phyloP scores from a whole-genome alignment of 2,797 vertebrate genomes.

The Phalanger gymnotis region DNA sequence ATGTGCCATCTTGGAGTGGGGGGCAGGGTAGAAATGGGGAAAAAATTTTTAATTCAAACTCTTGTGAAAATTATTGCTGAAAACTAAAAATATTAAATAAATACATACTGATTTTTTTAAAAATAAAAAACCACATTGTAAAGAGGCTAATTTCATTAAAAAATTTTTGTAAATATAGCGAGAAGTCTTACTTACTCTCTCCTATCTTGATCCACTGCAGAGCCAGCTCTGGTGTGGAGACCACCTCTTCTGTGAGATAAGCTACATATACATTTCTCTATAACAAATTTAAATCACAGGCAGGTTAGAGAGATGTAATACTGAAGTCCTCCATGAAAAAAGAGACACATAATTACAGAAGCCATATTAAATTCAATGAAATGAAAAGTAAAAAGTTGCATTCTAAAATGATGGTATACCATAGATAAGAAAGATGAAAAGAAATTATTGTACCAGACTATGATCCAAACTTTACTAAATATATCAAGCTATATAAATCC shows the following conservation, averaged over 20 bases:
- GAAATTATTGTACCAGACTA: neutral
- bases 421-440: constrained; percentile 12
- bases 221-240: constrained; percentile 91
- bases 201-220: constrained; percentile 95
- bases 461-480: neutral
- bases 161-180: neutral
- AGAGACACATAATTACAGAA: neutral
- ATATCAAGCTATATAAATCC: neutral
- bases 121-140: constrained; percentile 43
- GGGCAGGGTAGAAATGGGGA: no score
- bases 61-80: no score
- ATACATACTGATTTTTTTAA: no score
- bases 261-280: constrained; percentile 95
- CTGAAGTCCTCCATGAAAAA: neutral
- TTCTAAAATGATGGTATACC: neutral
- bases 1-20: no score
- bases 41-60: no score
- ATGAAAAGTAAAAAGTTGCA: neutral
- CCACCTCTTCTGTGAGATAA: constrained; percentile 94
- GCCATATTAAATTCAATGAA: constrained; percentile 22
- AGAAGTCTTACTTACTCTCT: constrained; percentile 93
- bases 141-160: constrained; percentile 10
- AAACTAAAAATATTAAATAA: no score
- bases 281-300: constrained; percentile 53
- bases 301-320: constrained; percentile 41